Percentiles rank a stretch among this genome's conserved stretches.
Evolutionary conservation across 2,888 invertebrate genomes (phyloP).

Genomic region (Ephialtes manifestator): DNA sequence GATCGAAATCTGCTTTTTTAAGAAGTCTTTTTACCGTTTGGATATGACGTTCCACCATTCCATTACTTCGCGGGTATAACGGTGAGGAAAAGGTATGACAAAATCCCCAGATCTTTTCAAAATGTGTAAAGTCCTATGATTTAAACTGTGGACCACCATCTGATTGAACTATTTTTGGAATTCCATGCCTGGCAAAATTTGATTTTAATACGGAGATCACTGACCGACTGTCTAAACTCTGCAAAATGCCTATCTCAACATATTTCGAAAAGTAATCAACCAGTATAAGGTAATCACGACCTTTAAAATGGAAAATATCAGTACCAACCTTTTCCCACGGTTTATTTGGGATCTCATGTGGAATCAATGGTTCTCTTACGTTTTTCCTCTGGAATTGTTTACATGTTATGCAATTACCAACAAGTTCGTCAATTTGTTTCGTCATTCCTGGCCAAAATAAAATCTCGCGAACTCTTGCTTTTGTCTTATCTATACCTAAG

Average conservation of each 20-base stretch:
- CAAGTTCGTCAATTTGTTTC: too few species aligned
- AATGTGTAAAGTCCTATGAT: conserved; percentile 56
- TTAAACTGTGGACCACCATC: conserved; percentile 68
- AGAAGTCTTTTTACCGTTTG: conserved; percentile 53
- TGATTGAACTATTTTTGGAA: conserved; percentile 55
- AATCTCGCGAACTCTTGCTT: conserved; percentile 54
- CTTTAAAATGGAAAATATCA: conserved; percentile 53
- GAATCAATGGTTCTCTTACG: conserved; percentile 43
- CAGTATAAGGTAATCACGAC: conserved; percentile 43
- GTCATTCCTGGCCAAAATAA: conserved; percentile 67
- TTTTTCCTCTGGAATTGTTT: conserved; percentile 57
- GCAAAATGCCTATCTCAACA: conserved; percentile 34
- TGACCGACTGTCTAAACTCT: neutral
- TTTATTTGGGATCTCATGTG: conserved; percentile 42
- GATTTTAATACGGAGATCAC: conserved; percentile 33
- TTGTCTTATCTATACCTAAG: conserved; percentile 61
- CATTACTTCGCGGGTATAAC: conserved; percentile 64
- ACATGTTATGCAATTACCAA: too few species aligned
- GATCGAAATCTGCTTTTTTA: conserved; percentile 58
- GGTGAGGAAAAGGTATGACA: too few species aligned
- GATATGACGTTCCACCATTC: neutral
- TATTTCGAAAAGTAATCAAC: conserved; percentile 65
- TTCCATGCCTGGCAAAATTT: conserved; percentile 54
- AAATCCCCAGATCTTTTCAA: conserved; percentile 61
- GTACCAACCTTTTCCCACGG: conserved; percentile 51